Evolutionary conservation across 64 coral and sea anemone genomes (phyloP), one percentile per base, ranked within the genome.

Genomic region (Porites australiensis): DNA sequence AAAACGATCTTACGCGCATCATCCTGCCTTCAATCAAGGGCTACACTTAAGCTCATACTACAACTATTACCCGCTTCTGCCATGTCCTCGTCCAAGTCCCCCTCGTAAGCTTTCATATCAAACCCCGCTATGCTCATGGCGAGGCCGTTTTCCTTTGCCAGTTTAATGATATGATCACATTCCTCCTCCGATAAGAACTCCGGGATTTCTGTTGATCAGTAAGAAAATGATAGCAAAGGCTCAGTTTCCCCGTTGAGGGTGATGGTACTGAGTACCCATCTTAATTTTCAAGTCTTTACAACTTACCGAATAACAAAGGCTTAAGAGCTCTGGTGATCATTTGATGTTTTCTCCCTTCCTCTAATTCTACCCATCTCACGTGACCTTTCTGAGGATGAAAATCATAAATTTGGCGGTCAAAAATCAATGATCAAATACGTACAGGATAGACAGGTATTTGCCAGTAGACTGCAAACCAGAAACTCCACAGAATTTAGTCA

Each of bases 271-370:
- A 37, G 54, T 9, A 57, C 54, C 12, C 12, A 57, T 12, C 1
- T 7, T 10, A 44, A 44, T 57, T 64, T 37, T 27, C 46, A 50
- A 19, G 4, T 13, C 45, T 44, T 16, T 47, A 69, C 58, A 68
- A 15, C 96, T 90, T 89, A 96, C 98, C 98, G 75, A 96, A 96
- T 71, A 99, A 73, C 5, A 92, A 62, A n/a, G 98, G 98, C 12
- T 89, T 86, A 72, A 94, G 46, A 44, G 98, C 94, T 86, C 91
- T 91, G 74, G 98, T 99, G 58, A 96, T 96, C 88, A 99, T 89
- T 70, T 70, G 84, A 46, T 44, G 49, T 82, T 75, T 88, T 46
- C 52, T 85, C 2, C 61, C 62, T 9, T 90, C 50, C 80, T 90
- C 87, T 19, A 91, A 53, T 57, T 95, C 89, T 54, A 95, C 75